These are phyloP conservation scores for Adrianichthys oophorus DNA, from an alignment of 2,797 vertebrate species.

Conservation along the genomic window DNA sequence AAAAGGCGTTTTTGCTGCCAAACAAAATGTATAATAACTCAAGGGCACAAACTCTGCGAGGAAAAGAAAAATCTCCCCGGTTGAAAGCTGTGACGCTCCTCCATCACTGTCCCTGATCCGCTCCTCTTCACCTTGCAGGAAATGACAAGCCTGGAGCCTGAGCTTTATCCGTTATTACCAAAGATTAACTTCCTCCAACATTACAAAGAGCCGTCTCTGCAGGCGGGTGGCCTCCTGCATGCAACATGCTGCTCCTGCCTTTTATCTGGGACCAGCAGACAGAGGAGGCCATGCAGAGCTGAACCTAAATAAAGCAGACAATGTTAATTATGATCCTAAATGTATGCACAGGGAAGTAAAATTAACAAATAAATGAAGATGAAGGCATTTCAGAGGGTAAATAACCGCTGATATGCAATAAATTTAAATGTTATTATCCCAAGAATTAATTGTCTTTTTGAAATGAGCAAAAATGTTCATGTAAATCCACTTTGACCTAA, in stretches of 20 bases:
- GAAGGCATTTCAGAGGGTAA: constrained; percentile 26
- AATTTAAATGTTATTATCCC: constrained; percentile 29
- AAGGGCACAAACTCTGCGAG: too few relatives aligned
- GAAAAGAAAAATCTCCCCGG: too few relatives aligned
- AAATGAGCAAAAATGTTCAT: constrained; percentile 25
- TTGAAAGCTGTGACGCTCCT: neutral
- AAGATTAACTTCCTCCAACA: constrained; percentile 23
- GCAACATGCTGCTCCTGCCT: constrained; percentile 2
- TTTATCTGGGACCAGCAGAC: constrained; percentile 41
- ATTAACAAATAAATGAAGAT: constrained; percentile 21
- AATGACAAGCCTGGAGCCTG: constrained; percentile 3
- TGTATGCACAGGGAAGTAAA: constrained; percentile 26
- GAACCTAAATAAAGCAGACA: constrained; percentile 31
- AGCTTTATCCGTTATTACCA: constrained; percentile 31
- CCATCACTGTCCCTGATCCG: neutral
- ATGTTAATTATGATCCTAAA: constrained; percentile 27
- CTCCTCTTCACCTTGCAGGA: neutral
- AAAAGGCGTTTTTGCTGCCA: too few relatives aligned
- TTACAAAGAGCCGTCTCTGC: constrained; percentile 18
- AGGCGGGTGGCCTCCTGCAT: constrained; percentile 14
- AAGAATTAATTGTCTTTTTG: constrained; percentile 48
- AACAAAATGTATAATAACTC: too few relatives aligned
- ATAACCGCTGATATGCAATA: constrained; percentile 32
- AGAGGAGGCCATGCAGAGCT: neutral
- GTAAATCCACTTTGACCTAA: constrained; percentile 43